Base-by-base conservation (phyloP, 1,140 invertebrate species). In the Ceratina australensis region DNA sequence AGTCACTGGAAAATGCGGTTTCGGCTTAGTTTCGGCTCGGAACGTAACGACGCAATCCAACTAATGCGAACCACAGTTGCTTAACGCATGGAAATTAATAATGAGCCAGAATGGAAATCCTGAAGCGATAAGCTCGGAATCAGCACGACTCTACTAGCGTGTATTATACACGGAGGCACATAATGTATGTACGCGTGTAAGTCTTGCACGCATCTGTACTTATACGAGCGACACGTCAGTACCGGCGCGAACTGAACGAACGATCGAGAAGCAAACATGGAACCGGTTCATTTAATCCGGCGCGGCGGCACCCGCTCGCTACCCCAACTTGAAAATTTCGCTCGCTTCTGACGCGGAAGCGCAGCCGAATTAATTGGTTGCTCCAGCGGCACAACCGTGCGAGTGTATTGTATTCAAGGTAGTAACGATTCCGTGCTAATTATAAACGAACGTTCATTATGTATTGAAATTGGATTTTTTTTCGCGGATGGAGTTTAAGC, bases 81-180 rank as follows among this genome's bases (percentile, higher is more conserved):
- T 85, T 85, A 85, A 85, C 83, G 82, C 82, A 84, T 85, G 82
- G 83, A 85, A 85, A 85, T 85, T 85, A 85, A 85, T 85, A 85
- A 85, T 85, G 82, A 84, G 83, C 77, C 83, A 81, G 83, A 85
- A 85, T 84, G 82, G 83, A 85, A 85, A 85, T 85, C 83, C 82
- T 83, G 74, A 71, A 85, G 74, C 83, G 83, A 85, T 85, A 84
- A 85, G 74, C 83, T 82, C 71, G 13, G 79, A 78, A 84, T 85
- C 82, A 81, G 83, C 82, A 71, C 84, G 84, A 85, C 82, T 85
- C 82, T 16, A 49, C 59, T 50, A 42, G 33, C 26, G 72, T 61
- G 83, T 78, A 85, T 85, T 84, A 84, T 80, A 74, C 72, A 77
- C 26, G 66, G 67, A 84, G 67, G 78, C 56, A 66, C 61, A 65